Conservation (phyloP, 2,888 invertebrate species). For the Eurytoma californica region DNA sequence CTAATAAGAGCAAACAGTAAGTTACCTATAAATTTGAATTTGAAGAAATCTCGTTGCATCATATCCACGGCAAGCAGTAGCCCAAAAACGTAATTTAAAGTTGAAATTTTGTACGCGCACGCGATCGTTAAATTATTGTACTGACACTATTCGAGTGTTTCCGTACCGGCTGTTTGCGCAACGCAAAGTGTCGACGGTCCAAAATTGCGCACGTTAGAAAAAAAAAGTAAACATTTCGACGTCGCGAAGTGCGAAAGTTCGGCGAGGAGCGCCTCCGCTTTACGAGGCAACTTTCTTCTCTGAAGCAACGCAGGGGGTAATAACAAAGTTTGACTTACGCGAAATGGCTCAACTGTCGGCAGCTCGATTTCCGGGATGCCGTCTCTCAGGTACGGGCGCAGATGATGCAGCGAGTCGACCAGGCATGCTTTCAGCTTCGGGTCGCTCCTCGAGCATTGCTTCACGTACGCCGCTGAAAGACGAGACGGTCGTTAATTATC, state of each 20-base stretch:
- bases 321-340: conserved; percentile 63
- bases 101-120: too few relatives aligned
- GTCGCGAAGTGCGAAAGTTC: background rate
- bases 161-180: too few relatives aligned
- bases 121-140: too few relatives aligned
- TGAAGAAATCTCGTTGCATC: too few relatives aligned
- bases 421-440: conserved; percentile 74
- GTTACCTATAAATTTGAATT: too few relatives aligned
- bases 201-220: too few relatives aligned
- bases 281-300: conserved; percentile 47
- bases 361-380: conserved; percentile 78
- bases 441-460: conserved; percentile 80
- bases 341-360: conserved; percentile 77
- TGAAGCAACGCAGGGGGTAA: conserved; percentile 40
- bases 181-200: too few relatives aligned
- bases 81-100: too few relatives aligned
- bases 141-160: too few relatives aligned
- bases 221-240: too few relatives aligned
- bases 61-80: too few relatives aligned
- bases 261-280: conserved; percentile 6
- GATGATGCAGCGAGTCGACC: conserved; percentile 73
- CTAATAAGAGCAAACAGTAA: too few relatives aligned
- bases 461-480: conserved; percentile 77
- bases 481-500: background rate
- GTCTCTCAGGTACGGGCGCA: conserved; percentile 73